Percentiles rank a stretch among this genome's conserved stretches.
Evolutionary conservation across 1,140 invertebrate genomes (phyloP).

Genomic region (Lanistes nyassanus): DNA sequence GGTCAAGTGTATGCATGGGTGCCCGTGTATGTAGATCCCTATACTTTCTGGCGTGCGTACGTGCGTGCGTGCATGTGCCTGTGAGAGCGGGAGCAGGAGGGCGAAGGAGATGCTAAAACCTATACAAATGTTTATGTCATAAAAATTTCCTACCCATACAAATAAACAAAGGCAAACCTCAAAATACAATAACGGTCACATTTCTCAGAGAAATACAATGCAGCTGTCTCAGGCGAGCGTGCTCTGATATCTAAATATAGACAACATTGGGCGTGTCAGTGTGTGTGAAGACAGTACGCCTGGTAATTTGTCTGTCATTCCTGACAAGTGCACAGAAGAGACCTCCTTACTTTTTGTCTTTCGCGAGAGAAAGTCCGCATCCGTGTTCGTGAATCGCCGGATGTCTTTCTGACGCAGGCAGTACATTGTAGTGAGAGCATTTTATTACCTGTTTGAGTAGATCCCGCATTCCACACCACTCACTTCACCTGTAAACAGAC

Average conservation of each 20-base stretch:
- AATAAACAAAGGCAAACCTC: not conserved
- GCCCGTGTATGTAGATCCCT: constrained; percentile 3
- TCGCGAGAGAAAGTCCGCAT: no score
- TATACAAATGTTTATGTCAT: no score
- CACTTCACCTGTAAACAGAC: no score
- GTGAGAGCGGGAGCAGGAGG: not conserved
- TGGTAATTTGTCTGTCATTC: no score
- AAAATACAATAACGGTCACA: not conserved
- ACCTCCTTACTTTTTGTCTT: no score
- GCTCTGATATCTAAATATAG: not conserved
- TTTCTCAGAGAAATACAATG: not conserved
- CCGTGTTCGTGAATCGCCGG: no score
- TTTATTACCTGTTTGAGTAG: not conserved
- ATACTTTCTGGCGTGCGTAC: not conserved
- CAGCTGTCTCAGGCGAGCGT: not conserved
- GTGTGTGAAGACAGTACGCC: not conserved
- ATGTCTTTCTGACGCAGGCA: no score
- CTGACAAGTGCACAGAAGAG: no score
- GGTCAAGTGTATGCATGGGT: constrained; percentile 3
- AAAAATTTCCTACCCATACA: no score
- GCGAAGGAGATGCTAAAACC: constrained; percentile 2
- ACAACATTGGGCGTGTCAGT: not conserved
- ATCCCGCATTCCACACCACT: not conserved
- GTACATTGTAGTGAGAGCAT: no score
- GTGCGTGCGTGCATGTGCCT: not conserved